Evolutionary conservation across 2,888 invertebrate genomes (phyloP), one percentile per base, ranked within the genome.

Genomic region (Pachydiplax longipennis): DNA sequence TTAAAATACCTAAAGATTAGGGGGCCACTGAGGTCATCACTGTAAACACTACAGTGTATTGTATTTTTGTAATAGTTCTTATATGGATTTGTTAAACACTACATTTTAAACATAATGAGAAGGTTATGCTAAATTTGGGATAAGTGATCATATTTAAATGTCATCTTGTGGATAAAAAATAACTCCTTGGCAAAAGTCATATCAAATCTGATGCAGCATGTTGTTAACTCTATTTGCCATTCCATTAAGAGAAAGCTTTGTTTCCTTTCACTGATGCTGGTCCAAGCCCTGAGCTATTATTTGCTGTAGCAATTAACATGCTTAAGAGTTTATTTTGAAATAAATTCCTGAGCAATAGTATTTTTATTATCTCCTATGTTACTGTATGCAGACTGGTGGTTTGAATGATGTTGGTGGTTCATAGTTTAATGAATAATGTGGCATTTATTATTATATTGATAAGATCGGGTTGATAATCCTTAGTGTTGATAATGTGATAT

Each of bases 41-140:
- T 87, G 87, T 87, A 87, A 61, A 61, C 58, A 87, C 37, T 87
- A 65, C 87, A 87, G 87, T 87, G 87, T 87, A 61, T 87, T 87
- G 87, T 87, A 87, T 87, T 87, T 87, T 87, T 87, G 61, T 87
- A 87, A 87, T 87, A 87, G 87, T 87, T 87, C 58, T 61, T 87
- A 61, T 87, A 87, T 61, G 87, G 87, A 58, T 87, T 87, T 87
- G 87, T 87, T 87, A 87, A 87, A 87, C 53, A 61, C 61, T 87
- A 83, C 31, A 53, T 53, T 83, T 83, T 81, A 81, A 83, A 83
- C 53, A 53, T 83, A 18, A 87, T 87, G 37, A 37, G 25, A 61
- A 65, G 61, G 35, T 61, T 61, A 53, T 35, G 58, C 61, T 22
- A 61, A 65, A 65, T 61, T 37, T 87, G 12, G 61, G 61, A 87